These are phyloP conservation scores for Blera fallax DNA, from an alignment of 2,888 invertebrate species.

Conservation along the genomic window DNA sequence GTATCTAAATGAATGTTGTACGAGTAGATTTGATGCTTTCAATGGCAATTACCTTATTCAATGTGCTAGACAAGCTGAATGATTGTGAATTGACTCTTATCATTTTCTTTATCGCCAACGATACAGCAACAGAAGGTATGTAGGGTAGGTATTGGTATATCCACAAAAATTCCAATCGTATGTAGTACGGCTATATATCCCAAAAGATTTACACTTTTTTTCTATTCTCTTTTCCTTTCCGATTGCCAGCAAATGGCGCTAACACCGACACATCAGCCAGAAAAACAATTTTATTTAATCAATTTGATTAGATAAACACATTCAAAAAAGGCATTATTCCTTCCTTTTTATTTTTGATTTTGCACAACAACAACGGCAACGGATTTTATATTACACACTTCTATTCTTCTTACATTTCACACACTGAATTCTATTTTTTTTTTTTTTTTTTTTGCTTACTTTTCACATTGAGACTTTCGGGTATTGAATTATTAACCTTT, in stretches of 20 bases:
- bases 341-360: constrained; percentile 3
- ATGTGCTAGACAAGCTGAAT: constrained; percentile 75
- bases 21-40: neutral
- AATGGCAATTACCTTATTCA: constrained; percentile 74
- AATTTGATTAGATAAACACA: constrained; percentile 63
- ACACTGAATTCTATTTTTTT: neutral
- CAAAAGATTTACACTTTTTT: constrained; percentile 21
- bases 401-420: constrained; percentile 15
- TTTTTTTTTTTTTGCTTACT: neutral
- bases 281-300: constrained; percentile 44
- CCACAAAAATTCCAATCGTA: constrained; percentile 38
- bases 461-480: constrained; percentile 51
- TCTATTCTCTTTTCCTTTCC: neutral
- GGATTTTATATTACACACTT: neutral
- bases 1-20: neutral
- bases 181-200: constrained; percentile 31
- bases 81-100: constrained; percentile 76
- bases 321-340: constrained; percentile 26
- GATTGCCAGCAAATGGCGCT: constrained; percentile 12
- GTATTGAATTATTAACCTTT: constrained; percentile 48
- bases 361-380: constrained; percentile 7
- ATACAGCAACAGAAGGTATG: constrained; percentile 10
- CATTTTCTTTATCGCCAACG: constrained; percentile 66
- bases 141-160: no score
- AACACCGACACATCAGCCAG: constrained; percentile 21